Percentiles rank a stretch among this genome's conserved stretches.
phyloP scores from a whole-genome alignment of 2,888 invertebrate species.

The Nemapogon koenigi region DNA sequence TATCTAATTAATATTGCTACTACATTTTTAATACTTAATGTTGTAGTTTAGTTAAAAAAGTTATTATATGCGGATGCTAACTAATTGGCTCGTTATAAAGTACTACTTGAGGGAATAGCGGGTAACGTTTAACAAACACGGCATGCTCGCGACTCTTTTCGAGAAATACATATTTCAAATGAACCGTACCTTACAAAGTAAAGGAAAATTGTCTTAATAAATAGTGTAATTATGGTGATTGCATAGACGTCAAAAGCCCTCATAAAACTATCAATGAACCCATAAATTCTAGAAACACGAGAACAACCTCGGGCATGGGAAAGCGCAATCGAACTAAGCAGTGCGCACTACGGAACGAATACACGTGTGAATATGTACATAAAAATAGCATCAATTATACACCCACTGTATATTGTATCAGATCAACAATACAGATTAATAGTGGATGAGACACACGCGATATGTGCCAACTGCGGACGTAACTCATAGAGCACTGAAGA shows the following conservation, averaged over 20 bases:
- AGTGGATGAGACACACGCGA: too few species aligned
- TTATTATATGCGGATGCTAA: conserved; percentile 2
- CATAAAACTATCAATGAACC: conserved; percentile 44
- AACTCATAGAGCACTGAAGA: conserved; percentile 21
- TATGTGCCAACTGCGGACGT: too few species aligned
- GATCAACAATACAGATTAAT: conserved; percentile 34
- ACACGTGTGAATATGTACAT: conserved; percentile 38
- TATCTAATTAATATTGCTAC: conserved; percentile 2
- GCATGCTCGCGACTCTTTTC: neutral
- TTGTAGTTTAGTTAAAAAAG: neutral
- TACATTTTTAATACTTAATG: conserved; percentile 1
- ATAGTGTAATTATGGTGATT: conserved; percentile 39
- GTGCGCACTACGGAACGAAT: conserved; percentile 28
- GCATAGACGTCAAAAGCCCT: conserved; percentile 33
- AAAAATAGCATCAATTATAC: conserved; percentile 46
- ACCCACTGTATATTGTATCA: conserved; percentile 32
- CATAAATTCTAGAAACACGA: conserved; percentile 42
- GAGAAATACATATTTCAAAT: neutral
- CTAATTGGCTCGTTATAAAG: conserved; percentile 4
- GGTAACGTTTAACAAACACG: conserved; percentile 6
- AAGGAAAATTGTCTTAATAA: conserved; percentile 30
- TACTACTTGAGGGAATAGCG: conserved; percentile 1
- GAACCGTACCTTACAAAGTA: conserved; percentile 11
- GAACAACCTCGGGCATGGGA: conserved; percentile 32
- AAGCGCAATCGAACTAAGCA: conserved; percentile 34